Base-by-base conservation (phyloP, 2,888 invertebrate species). In the Agrotis clavis region DNA sequence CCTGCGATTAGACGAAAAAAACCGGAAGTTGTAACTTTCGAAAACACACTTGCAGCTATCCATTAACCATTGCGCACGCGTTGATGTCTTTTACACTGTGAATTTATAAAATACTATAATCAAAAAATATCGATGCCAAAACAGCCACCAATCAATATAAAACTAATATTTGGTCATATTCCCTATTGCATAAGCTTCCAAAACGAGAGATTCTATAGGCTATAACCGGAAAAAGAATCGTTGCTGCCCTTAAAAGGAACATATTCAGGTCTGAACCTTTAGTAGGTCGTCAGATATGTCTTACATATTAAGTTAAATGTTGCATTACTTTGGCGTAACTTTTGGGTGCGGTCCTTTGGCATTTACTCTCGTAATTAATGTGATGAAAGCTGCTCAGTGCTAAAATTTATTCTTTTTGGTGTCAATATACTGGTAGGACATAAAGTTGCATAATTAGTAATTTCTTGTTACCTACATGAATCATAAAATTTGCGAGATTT, bases 301-400 rank as follows among this genome's bases (percentile, higher is more conserved):
- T 54, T 70, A 70, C 67, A 47, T 74, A 69, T 30, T 54, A 57
- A 71, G 71, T 75, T 64, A 72, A 84, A 77, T 72, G 60, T 81
- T 81, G 69, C 66, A 76, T 71, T 71, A 72, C 74, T 19, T 51
- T 76, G 70, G 54, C 71, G 82, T 69, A 83, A 86, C 66, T 60
- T 73, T 57, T 67, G 75, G 85, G 86, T 69, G 86, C 70, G 86
- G 79, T 77, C 66, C 72, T 65, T 48, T 50, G 77, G 68, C 68
- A 79, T 77, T 79, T 76, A 81, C 67, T 68, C 63, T 51, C 65
- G 67, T 81, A 84, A 82, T 80, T 75, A 74, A 71, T 60, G 54
- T 73, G 75, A 81, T 53, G 77, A 83, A 81, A 82, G 72, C 59
- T 62, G 74, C 65, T 64, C 50, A 74, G 74, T 74, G 72, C 67